phyloP scores from a whole-genome alignment of 2,113 vertebrate genomes.

The Stictonetta naevosa region DNA sequence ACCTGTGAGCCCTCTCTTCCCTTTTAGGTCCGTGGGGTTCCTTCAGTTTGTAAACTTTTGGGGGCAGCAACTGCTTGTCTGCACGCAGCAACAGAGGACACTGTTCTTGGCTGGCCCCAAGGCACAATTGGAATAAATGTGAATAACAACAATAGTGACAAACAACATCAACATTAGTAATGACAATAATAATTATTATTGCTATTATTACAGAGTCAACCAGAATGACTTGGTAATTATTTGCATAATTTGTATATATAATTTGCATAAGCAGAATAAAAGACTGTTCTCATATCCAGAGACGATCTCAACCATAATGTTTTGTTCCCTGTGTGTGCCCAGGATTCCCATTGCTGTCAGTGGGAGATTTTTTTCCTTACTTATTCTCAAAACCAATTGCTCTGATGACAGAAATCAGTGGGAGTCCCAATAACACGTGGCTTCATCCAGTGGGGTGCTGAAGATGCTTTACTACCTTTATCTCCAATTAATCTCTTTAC shows the following conservation, averaged over 20 bases:
- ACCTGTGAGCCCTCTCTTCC: accelerated
- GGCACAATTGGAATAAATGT: background rate
- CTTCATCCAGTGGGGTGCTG: slow-evolving; percentile 26
- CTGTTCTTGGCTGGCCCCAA: background rate
- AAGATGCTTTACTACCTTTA: slow-evolving; percentile 15
- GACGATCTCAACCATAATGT: slow-evolving; percentile 15
- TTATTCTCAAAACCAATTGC: slow-evolving; percentile 57
- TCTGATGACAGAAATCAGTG: slow-evolving; percentile 59
- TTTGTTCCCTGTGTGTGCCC: slow-evolving; percentile 26
- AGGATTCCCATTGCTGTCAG: slow-evolving; percentile 59
- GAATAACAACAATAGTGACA: slow-evolving; percentile 18
- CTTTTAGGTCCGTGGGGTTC: background rate
- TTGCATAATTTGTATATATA: slow-evolving; percentile 69
- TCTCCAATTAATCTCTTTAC: background rate
- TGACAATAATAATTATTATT: slow-evolving; percentile 65
- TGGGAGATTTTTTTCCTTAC: slow-evolving; percentile 34
- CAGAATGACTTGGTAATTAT: slow-evolving; percentile 63
- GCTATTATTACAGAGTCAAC: slow-evolving; percentile 61
- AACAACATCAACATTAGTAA: slow-evolving; percentile 51
- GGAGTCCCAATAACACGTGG: slow-evolving; percentile 13
- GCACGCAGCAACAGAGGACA: background rate
- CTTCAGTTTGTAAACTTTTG: background rate
- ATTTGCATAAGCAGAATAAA: slow-evolving; percentile 68
- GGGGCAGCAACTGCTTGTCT: background rate
- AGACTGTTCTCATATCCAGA: slow-evolving; percentile 36